Conservation (phyloP, 2,888 invertebrate genomes). For the Drosophila gaucha region DNA sequence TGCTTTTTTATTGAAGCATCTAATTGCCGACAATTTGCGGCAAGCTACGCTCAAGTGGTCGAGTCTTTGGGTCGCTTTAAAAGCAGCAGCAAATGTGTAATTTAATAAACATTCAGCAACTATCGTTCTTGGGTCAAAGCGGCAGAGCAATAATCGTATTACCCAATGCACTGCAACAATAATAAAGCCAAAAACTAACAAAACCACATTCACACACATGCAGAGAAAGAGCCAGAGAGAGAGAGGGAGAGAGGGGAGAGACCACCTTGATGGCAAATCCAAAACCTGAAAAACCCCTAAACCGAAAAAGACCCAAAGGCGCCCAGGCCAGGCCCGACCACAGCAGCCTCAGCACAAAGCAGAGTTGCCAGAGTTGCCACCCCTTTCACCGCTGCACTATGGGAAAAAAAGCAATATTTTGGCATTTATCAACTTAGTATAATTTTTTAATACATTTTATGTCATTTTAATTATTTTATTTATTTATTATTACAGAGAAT, state of each 20-base stretch:
- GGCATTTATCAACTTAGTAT: no score
- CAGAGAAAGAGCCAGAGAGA: slow-evolving; percentile 15
- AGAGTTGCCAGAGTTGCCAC: slow-evolving; percentile 14
- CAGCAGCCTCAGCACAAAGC: slow-evolving; percentile 12
- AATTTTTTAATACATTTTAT: no score
- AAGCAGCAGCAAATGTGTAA: slow-evolving; percentile 41
- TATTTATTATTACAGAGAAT: no score
- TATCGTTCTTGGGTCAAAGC: slow-evolving; percentile 16
- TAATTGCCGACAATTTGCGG: slow-evolving; percentile 74
- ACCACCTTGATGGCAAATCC: slow-evolving; percentile 19
- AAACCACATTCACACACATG: slow-evolving; percentile 14
- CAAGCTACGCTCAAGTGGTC: slow-evolving; percentile 11
- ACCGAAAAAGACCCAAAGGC: slow-evolving; percentile 17
- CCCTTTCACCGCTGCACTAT: no score
- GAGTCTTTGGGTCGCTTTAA: slow-evolving; percentile 50
- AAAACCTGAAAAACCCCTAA: slow-evolving; percentile 33
- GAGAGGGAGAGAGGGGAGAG: neutral
- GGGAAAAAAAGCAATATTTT: no score
- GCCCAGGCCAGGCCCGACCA: neutral
- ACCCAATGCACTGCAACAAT: slow-evolving; percentile 46
- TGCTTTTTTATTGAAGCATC: slow-evolving; percentile 53
- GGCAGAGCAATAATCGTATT: slow-evolving; percentile 66
- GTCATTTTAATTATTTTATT: no score
- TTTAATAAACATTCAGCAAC: slow-evolving; percentile 64
- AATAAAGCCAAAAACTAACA: slow-evolving; percentile 48